Percentiles rank a stretch among this genome's conserved stretches.
Evolutionary conservation across 2,797 vertebrate genomes (phyloP).

Genomic region (Mastacembelus armatus): DNA sequence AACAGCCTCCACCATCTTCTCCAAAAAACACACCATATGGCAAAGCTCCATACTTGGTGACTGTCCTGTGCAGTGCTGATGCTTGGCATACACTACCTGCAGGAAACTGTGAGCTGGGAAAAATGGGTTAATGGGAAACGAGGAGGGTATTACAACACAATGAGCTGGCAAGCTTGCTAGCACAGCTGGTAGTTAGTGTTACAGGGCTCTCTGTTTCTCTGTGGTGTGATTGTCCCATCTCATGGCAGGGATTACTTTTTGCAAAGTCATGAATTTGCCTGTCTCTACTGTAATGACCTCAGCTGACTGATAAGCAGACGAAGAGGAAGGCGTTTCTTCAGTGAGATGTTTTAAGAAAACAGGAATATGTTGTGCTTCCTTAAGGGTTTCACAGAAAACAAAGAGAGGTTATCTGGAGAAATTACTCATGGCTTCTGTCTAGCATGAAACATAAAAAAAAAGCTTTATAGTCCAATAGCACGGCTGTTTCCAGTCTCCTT

Average conservation of each 20-base stretch:
- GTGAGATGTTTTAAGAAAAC: slow-evolving; percentile 31
- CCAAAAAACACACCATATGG: neutral
- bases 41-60: neutral
- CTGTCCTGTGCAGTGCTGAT: slow-evolving; percentile 26
- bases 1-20: neutral
- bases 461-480: neutral
- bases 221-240: slow-evolving; percentile 49
- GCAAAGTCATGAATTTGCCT: slow-evolving; percentile 61
- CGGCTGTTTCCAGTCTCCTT: neutral
- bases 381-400: slow-evolving; percentile 12
- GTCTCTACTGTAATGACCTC: slow-evolving; percentile 40
- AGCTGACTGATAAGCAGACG: slow-evolving; percentile 51
- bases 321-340: slow-evolving; percentile 40
- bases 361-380: slow-evolving; percentile 39
- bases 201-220: slow-evolving; percentile 51
- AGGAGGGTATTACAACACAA: slow-evolving; percentile 70
- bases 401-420: neutral
- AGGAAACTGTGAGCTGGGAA: slow-evolving; percentile 59
- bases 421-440: neutral
- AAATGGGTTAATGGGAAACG: slow-evolving; percentile 76
- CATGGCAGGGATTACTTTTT: slow-evolving; percentile 60
- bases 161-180: slow-evolving; percentile 55
- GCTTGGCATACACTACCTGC: slow-evolving; percentile 43
- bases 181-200: slow-evolving; percentile 58
- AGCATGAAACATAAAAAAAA: neutral